These are phyloP conservation scores for Leptinotarsa tumamoca DNA, from an alignment of 2,888 invertebrate genomes.

Conservation along the genomic window DNA sequence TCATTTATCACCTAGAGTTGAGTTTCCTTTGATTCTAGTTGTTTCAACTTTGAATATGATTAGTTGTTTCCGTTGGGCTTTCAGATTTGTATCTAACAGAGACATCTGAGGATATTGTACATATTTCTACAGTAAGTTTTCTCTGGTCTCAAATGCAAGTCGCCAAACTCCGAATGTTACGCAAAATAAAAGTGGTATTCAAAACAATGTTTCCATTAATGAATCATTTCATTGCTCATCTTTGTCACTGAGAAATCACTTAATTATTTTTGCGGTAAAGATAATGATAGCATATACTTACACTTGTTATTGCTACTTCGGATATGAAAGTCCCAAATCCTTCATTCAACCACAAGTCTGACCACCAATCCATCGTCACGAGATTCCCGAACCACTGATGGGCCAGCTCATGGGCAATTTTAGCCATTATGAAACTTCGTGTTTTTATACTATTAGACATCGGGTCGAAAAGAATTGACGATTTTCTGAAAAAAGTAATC, in stretches of 20 bases:
- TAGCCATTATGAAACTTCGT: constrained; percentile 64
- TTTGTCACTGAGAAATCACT: background rate
- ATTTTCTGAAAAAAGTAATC: constrained; percentile 66
- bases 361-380: constrained; percentile 79
- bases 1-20: too few relatives aligned
- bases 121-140: too few relatives aligned
- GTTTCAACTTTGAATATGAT: too few relatives aligned
- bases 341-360: constrained; percentile 79
- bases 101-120: too few relatives aligned
- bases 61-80: too few relatives aligned
- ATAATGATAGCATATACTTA: constrained; percentile 57
- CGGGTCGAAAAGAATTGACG: constrained; percentile 71
- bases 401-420: constrained; percentile 76
- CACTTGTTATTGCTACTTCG: constrained; percentile 69
- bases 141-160: too few relatives aligned
- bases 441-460: constrained; percentile 64
- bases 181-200: background rate
- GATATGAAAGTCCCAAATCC: constrained; percentile 79
- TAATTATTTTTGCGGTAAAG: background rate
- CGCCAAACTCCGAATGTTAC: too few relatives aligned
- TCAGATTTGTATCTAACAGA: too few relatives aligned
- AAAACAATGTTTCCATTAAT: background rate
- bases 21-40: too few relatives aligned
- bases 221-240: background rate
- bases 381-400: constrained; percentile 84